Conservation (phyloP, 1,140 invertebrate species). For the Cepaea nemoralis region DNA sequence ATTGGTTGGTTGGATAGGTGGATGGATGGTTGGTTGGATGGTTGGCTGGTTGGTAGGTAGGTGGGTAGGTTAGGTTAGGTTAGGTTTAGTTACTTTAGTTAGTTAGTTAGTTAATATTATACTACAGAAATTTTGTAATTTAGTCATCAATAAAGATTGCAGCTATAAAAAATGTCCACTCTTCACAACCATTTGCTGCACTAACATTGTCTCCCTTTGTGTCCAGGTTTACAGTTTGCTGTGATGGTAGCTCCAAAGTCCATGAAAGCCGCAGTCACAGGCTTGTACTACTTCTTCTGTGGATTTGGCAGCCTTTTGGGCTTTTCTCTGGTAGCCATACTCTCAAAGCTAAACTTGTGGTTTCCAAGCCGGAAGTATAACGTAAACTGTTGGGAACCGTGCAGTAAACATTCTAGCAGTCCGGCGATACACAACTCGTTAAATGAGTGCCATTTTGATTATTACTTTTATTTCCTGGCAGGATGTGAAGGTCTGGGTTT, state of each 20-base stretch:
- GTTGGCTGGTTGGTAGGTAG: too few relatives aligned
- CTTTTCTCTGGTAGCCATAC: conserved; percentile 63
- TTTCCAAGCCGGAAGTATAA: conserved; percentile 66
- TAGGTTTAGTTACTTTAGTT: too few relatives aligned
- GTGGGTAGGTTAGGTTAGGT: too few relatives aligned
- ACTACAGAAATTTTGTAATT: too few relatives aligned
- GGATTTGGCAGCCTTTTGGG: conserved; percentile 75
- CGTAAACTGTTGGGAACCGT: conserved; percentile 70
- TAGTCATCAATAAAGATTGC: too few relatives aligned
- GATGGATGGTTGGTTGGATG: too few relatives aligned
- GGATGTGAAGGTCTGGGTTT: conserved; percentile 70
- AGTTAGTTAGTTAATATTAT: too few relatives aligned
- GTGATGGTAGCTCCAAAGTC: conserved; percentile 74
- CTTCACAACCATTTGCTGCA: too few relatives aligned
- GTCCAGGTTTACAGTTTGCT: conserved; percentile 71
- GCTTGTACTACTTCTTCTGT: conserved; percentile 73
- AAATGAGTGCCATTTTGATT: conserved; percentile 71
- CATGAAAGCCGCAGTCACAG: conserved; percentile 75
- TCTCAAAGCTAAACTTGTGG: conserved; percentile 61
- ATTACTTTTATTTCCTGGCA: conserved; percentile 74
- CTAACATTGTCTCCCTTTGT: background rate
- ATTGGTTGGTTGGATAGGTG: too few relatives aligned
- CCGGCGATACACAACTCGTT: background rate
- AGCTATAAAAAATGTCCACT: too few relatives aligned
- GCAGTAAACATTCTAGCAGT: background rate